Evolutionary conservation across 1,140 invertebrate species (phyloP).

Genomic region (Pteromalus puparum): DNA sequence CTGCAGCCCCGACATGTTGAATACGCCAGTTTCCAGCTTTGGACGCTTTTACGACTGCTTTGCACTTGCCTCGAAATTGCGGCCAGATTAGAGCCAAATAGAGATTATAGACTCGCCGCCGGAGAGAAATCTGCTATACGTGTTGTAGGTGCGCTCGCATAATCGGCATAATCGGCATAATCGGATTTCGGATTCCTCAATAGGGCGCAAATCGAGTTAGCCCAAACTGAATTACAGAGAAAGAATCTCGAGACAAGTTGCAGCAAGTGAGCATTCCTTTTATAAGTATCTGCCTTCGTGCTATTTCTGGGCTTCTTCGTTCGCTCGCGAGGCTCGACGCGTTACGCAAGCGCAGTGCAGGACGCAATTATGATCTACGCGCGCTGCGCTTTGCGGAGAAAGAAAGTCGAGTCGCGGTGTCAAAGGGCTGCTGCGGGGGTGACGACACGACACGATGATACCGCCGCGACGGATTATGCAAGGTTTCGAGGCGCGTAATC

Average conservation of each 20-base stretch:
- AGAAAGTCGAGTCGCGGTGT: neutral
- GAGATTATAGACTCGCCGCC: neutral
- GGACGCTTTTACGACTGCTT: neutral
- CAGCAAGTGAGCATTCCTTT: neutral
- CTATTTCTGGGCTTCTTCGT: neutral
- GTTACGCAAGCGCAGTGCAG: no score
- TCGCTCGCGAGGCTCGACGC: no score
- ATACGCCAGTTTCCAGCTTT: neutral
- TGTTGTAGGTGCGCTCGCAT: no score
- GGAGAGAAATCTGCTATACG: no score
- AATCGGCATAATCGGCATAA: no score
- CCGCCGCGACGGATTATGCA: slow-evolving; percentile 5
- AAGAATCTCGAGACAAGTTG: neutral
- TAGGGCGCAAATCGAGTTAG: neutral
- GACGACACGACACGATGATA: neutral
- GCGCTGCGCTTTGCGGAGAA: neutral
- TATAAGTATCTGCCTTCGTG: neutral
- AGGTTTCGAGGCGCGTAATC: slow-evolving; percentile 38
- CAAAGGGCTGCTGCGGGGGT: neutral
- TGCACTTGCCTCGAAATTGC: neutral
- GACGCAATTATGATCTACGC: no score
- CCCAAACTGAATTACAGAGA: neutral
- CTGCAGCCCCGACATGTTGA: neutral
- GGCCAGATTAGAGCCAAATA: neutral
- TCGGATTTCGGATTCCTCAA: neutral